phyloP scores from a whole-genome alignment of 2,797 vertebrate species.

The Myiotriccus ornatus region DNA sequence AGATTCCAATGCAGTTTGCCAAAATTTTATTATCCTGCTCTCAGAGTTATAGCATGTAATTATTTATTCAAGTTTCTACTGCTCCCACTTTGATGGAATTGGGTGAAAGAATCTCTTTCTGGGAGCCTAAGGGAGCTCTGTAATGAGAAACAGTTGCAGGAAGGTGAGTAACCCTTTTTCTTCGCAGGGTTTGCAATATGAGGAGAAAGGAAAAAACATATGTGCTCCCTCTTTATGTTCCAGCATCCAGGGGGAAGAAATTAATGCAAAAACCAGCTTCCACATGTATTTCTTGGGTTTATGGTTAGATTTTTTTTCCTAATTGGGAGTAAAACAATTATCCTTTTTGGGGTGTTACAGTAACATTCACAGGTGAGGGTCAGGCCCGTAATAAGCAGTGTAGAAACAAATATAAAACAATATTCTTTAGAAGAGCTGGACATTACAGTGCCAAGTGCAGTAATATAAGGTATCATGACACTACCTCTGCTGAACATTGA shows the following conservation, averaged over 20 bases:
- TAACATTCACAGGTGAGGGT: neutral
- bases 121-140: conserved; percentile 39
- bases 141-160: conserved; percentile 54
- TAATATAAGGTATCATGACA: neutral
- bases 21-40: conserved; percentile 13
- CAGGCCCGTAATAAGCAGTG: neutral
- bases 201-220: conserved; percentile 40
- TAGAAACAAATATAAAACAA: neutral
- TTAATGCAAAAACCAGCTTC: conserved; percentile 22
- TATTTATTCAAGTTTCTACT: conserved; percentile 41
- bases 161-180: conserved; percentile 33
- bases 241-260: conserved; percentile 3
- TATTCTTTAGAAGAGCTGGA: neutral
- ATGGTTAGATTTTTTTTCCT: neutral
- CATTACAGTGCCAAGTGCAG: neutral
- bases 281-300: neutral
- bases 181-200: neutral
- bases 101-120: conserved; percentile 31
- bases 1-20: neutral
- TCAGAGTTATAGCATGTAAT: neutral
- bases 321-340: neutral
- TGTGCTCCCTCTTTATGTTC: neutral
- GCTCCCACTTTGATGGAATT: conserved; percentile 11
- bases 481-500: neutral
- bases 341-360: neutral